Evolutionary conservation across 2,797 vertebrate species (phyloP).

Genomic region (Epinephelus awoara): DNA sequence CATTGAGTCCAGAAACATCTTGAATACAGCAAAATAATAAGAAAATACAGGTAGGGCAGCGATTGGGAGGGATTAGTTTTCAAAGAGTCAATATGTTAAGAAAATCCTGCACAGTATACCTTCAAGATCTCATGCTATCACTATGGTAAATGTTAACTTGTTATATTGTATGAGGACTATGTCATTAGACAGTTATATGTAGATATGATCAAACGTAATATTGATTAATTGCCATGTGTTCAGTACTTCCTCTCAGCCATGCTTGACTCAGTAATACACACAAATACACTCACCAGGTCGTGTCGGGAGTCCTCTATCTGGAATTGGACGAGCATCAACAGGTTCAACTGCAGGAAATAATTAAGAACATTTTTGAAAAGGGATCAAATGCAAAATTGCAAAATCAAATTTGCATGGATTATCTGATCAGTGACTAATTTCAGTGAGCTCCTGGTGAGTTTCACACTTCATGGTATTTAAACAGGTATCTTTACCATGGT

Average conservation of each 20-base stretch:
- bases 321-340: conserved; percentile 95
- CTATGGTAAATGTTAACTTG: too few relatives aligned
- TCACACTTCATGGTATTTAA: neutral
- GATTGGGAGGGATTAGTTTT: too few relatives aligned
- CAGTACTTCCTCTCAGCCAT: neutral
- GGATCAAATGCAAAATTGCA: neutral
- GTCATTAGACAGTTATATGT: neutral
- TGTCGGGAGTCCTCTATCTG: conserved; percentile 96
- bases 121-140: too few relatives aligned
- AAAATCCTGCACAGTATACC: too few relatives aligned
- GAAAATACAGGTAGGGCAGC: too few relatives aligned
- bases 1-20: too few relatives aligned
- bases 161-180: too few relatives aligned
- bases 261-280: neutral
- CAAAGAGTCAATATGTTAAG: too few relatives aligned
- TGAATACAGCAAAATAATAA: too few relatives aligned
- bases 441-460: neutral
- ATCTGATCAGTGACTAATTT: neutral
- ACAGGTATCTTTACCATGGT: conserved; percentile 88
- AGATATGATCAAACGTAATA: neutral
- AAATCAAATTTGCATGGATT: neutral
- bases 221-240: neutral
- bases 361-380: neutral
- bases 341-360: conserved; percentile 89
- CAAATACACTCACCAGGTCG: conserved; percentile 89